phyloP scores from a whole-genome alignment of 2,888 invertebrate genomes.

The Corythucha ciliata region DNA sequence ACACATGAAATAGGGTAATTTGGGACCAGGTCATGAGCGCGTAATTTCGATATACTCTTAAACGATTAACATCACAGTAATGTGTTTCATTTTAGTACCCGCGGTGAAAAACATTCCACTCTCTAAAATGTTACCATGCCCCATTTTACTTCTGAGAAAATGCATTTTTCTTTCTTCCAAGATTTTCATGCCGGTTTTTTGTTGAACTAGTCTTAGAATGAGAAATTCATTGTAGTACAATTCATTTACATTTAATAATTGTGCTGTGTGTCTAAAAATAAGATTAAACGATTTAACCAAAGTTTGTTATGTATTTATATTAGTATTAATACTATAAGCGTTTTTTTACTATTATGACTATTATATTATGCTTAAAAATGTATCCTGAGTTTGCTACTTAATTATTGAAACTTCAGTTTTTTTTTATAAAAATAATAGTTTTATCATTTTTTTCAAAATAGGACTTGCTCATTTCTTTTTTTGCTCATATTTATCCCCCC shows the following conservation, averaged over 20 bases:
- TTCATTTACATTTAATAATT: slow-evolving; percentile 10
- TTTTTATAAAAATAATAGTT: too few relatives aligned
- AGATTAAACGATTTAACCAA: slow-evolving; percentile 16
- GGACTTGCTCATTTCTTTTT: too few relatives aligned
- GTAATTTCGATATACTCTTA: too few relatives aligned
- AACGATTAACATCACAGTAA: too few relatives aligned
- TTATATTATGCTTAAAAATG: too few relatives aligned
- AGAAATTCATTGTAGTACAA: slow-evolving; percentile 13
- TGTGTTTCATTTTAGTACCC: background rate
- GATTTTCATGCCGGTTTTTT: slow-evolving; percentile 3
- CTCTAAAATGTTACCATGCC: slow-evolving; percentile 14
- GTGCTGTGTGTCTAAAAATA: slow-evolving; percentile 17
- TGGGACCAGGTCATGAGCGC: too few relatives aligned
- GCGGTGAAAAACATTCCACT: slow-evolving; percentile 7
- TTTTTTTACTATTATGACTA: too few relatives aligned
- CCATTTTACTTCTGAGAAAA: background rate
- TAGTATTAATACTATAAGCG: slow-evolving; percentile 21
- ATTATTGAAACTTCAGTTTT: too few relatives aligned
- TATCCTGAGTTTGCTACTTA: too few relatives aligned
- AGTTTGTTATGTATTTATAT: slow-evolving; percentile 19
- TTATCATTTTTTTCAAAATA: too few relatives aligned
- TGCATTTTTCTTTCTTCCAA: slow-evolving; percentile 10
- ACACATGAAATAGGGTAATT: too few relatives aligned
- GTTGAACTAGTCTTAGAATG: slow-evolving; percentile 17
- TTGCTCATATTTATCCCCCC: too few relatives aligned